Evolutionary conservation across 2,888 invertebrate genomes (phyloP).

Genomic region (Diploptera punctata): DNA sequence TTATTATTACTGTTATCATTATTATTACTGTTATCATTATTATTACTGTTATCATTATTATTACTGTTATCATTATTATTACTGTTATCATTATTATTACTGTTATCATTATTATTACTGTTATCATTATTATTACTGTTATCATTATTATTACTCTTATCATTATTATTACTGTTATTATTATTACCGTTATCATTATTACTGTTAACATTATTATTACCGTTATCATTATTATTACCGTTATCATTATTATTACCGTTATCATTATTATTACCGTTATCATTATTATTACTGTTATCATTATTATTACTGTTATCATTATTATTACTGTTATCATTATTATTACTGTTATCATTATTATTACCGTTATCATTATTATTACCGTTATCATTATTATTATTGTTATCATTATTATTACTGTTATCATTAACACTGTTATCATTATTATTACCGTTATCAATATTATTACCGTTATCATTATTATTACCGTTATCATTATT

Average conservation of each 20-base stretch:
- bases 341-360: too few species aligned
- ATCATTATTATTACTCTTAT: background rate
- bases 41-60: background rate
- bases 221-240: background rate
- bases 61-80: background rate
- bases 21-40: background rate
- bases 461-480: too few species aligned
- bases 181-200: too few species aligned
- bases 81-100: background rate
- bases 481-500: background rate
- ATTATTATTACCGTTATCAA: too few species aligned
- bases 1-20: background rate
- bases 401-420: background rate
- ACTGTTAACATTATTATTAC: too few species aligned
- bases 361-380: background rate
- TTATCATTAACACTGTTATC: too few species aligned
- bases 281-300: background rate
- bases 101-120: background rate
- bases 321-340: background rate
- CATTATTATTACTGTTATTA: background rate
- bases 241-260: background rate
- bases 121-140: background rate
- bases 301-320: background rate
- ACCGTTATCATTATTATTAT: background rate
- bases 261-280: background rate